phyloP scores from a whole-genome alignment of 2,113 vertebrate species.

The Vireo altiloquus region DNA sequence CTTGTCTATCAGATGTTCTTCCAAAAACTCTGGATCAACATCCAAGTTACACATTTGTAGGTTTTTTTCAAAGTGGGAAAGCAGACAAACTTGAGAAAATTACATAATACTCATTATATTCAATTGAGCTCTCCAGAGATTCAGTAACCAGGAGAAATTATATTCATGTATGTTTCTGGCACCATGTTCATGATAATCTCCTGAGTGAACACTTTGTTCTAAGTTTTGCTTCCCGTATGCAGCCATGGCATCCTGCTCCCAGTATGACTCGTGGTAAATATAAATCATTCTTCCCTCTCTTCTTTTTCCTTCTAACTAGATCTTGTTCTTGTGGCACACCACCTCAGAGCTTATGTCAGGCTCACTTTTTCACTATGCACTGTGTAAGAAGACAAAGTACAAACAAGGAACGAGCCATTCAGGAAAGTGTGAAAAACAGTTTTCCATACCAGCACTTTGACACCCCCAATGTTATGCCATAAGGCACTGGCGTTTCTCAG shows the following conservation, averaged over 20 bases:
- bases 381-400: slow-evolving; percentile 2
- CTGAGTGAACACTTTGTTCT: background rate
- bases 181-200: background rate
- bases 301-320: background rate
- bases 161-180: background rate
- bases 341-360: slow-evolving; percentile 15
- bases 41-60: background rate
- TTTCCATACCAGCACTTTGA: slow-evolving; percentile 13
- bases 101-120: background rate
- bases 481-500: background rate
- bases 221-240: background rate
- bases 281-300: background rate
- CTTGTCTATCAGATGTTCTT: slow-evolving; percentile 29
- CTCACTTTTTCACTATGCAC: slow-evolving; percentile 18
- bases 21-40: background rate
- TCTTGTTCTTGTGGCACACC: background rate
- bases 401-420: slow-evolving; percentile 32
- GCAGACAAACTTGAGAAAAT: slow-evolving; percentile 51
- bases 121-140: background rate
- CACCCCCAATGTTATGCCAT: background rate
- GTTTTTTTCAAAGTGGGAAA: slow-evolving; percentile 28
- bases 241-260: background rate
- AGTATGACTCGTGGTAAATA: background rate
- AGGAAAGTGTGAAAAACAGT: slow-evolving; percentile 7
- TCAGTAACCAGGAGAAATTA: slow-evolving; percentile 11